Percentiles rank a stretch among this genome's conserved stretches.
phyloP scores from a whole-genome alignment of 2,888 invertebrate genomes.

The Sinopyrophorus schimmeli region DNA sequence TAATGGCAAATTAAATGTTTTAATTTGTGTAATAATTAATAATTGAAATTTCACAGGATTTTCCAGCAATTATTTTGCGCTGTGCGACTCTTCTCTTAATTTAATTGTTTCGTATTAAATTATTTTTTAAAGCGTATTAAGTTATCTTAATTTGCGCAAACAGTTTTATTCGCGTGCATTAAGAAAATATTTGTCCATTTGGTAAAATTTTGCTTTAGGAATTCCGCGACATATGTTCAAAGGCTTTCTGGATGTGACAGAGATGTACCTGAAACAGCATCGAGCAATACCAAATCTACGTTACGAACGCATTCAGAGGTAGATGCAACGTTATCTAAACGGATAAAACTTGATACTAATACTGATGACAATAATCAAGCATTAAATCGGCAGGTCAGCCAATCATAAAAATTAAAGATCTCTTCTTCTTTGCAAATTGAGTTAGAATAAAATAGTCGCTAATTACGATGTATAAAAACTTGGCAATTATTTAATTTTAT shows the following conservation, averaged over 20 bases:
- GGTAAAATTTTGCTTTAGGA: slow-evolving; percentile 34
- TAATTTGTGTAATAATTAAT: too few relatives aligned
- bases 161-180: background rate
- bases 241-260: slow-evolving; percentile 44
- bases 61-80: too few relatives aligned
- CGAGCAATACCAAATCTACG: slow-evolving; percentile 38
- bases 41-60: too few relatives aligned
- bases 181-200: background rate
- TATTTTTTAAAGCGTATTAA: too few relatives aligned
- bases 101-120: too few relatives aligned
- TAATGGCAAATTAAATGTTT: too few relatives aligned
- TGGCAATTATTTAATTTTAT: too few relatives aligned
- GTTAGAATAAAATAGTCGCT: too few relatives aligned
- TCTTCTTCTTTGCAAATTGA: too few relatives aligned
- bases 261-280: slow-evolving; percentile 40
- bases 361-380: slow-evolving; percentile 48
- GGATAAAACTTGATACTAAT: slow-evolving; percentile 47
- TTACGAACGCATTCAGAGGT: slow-evolving; percentile 39
- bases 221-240: slow-evolving; percentile 49
- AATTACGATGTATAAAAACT: too few relatives aligned
- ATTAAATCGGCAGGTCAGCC: slow-evolving; percentile 52
- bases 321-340: slow-evolving; percentile 43
- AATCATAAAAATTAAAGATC: slow-evolving; percentile 40
- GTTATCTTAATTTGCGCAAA: too few relatives aligned
- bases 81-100: too few relatives aligned